These are phyloP conservation scores for Alligator mississippiensis DNA, from an alignment of 2,113 vertebrate genomes.

Conservation along the genomic window DNA sequence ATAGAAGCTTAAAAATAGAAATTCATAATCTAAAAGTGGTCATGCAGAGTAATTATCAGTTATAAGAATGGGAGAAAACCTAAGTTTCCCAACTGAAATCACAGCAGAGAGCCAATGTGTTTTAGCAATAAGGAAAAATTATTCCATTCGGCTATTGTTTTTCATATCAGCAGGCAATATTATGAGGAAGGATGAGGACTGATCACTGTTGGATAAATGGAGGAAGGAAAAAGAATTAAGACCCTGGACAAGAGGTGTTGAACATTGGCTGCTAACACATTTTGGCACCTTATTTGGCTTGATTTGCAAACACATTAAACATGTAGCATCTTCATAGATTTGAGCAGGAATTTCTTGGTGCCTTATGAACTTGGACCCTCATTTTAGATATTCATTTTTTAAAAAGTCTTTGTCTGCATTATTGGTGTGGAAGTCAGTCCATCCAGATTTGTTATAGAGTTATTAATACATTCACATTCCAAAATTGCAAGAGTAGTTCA, in stretches of 20 bases:
- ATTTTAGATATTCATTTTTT: background rate
- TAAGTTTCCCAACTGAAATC: background rate
- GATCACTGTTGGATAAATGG: background rate
- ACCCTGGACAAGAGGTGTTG: background rate
- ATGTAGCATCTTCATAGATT: background rate
- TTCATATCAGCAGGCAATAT: background rate
- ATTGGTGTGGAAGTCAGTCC: background rate
- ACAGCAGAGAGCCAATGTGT: background rate
- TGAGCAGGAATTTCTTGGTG: background rate
- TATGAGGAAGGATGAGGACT: background rate
- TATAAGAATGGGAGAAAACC: background rate
- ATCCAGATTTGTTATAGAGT: background rate
- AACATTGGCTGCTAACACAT: background rate
- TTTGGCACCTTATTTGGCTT: background rate
- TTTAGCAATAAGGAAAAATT: background rate
- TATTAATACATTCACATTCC: background rate
- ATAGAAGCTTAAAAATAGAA: accelerated
- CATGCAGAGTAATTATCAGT: background rate
- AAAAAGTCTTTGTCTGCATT: background rate
- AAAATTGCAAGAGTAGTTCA: background rate
- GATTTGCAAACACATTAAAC: background rate
- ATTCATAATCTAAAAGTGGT: background rate
- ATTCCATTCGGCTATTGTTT: background rate
- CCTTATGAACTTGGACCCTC: background rate
- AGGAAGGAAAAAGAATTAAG: background rate